Percentiles rank a stretch among this genome's conserved stretches.
phyloP scores from a whole-genome alignment of 2,888 invertebrate species.

The Eristalinus aeneus region DNA sequence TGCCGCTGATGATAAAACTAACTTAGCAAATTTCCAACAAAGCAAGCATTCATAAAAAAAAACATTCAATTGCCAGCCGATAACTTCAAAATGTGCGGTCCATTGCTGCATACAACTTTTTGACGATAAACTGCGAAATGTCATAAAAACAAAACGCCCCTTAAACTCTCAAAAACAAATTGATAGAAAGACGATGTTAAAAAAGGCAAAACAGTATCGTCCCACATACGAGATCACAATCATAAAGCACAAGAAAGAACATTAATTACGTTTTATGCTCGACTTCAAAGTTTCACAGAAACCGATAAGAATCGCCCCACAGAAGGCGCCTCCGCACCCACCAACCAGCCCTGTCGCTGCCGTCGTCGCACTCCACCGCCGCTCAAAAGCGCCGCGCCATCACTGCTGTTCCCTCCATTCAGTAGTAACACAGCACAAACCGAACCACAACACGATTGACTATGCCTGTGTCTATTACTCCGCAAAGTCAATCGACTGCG shows the following conservation, averaged over 20 bases:
- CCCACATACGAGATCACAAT: background rate
- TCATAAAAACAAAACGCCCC: no score
- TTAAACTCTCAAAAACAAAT: no score
- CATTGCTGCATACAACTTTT: no score
- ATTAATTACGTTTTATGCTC: background rate
- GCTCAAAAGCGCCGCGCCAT: constrained; percentile 24
- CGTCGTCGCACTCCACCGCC: constrained; percentile 48
- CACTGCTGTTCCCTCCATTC: constrained; percentile 23
- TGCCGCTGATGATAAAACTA: no score
- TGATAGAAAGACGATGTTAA: no score
- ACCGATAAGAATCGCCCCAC: background rate
- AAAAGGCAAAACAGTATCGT: no score
- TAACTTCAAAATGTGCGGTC: no score
- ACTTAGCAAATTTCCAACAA: no score
- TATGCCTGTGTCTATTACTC: constrained; percentile 41
- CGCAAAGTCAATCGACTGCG: constrained; percentile 63
- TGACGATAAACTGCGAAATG: no score
- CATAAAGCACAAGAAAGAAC: background rate
- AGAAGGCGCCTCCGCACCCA: background rate
- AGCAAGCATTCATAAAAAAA: no score
- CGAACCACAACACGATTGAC: constrained; percentile 13
- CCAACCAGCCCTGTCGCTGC: constrained; percentile 24
- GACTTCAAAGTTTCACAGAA: background rate
- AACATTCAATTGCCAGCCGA: no score
- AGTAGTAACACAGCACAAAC: constrained; percentile 27